Evolutionary conservation across 1,140 invertebrate genomes (phyloP), one percentile per base, ranked within the genome.

Genomic region (Bombus huntii): DNA sequence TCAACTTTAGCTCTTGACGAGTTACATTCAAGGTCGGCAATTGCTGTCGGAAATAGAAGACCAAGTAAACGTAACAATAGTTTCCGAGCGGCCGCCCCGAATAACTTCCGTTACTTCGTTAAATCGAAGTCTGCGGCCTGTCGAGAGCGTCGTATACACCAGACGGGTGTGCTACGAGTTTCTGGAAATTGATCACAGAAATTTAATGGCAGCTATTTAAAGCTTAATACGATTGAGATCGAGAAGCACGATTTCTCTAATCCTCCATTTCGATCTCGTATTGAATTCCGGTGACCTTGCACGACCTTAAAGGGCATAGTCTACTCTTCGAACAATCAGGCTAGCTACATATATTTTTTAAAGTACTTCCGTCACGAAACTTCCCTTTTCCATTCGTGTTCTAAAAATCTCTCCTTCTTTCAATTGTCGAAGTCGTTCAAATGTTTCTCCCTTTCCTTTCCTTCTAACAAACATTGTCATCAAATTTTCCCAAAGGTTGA

Each of bases 121-220:
- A 53, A 85, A 73, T 85, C 76, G 6, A 80, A 80, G 65, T 72
- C 59, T 47, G 8, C 34, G 42, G 81, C 25, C 59, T 65, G 12
- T 73, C 42, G 34, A 42, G 53, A 22, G n/a, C 57, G 9, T n/a
- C 34, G 39, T 73, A 8, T 53, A 25, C 22, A 10, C 5, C 5
- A 25, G 10, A n/a, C 25, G 15, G 12, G 25, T 42, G n/a, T 75
- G 25, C 13, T 8, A 25, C 39, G 62, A 8, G 18, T 57, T 47
- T 62, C 13, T n/a, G 12, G n/a, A 44, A 83, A 83, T 78, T 83
- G 82, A 77, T 83, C 74, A 65, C 15, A 34, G 47, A 79, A 84
- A 68, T 79, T 79, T 84, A 79, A 84, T 37, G n/a, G 53, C 66
- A 31, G 53, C 53, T 66, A 84, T 84, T 84, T 79, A 44, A 53